These are phyloP conservation scores for Thalpophila matura DNA, from an alignment of 2,888 invertebrate species.

Conservation along the genomic window DNA sequence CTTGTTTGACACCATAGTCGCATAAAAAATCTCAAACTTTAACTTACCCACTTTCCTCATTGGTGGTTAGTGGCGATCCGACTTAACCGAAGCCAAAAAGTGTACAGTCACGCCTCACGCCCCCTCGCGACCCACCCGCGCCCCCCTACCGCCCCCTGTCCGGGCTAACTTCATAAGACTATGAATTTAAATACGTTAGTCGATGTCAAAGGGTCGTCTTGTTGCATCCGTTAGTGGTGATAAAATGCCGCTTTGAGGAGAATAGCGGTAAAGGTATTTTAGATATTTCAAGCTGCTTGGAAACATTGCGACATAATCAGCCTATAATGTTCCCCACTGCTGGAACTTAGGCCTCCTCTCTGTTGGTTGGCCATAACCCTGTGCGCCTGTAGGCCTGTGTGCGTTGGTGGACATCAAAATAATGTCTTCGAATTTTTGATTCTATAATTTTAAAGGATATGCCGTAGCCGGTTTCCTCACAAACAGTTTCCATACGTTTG, in stretches of 20 bases:
- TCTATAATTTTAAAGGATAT: too few species aligned
- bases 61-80: slow-evolving; percentile 83
- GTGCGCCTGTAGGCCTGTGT: too few species aligned
- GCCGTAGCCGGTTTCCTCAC: too few species aligned
- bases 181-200: slow-evolving; percentile 91
- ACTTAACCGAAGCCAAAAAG: slow-evolving; percentile 90
- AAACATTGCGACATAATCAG: too few species aligned
- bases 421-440: too few species aligned
- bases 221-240: slow-evolving; percentile 75
- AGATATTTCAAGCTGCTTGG: background rate
- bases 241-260: slow-evolving; percentile 71
- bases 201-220: slow-evolving; percentile 88
- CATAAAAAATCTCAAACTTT: slow-evolving; percentile 36
- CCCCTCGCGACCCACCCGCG: slow-evolving; percentile 58
- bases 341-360: too few species aligned
- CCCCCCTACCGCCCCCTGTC: slow-evolving; percentile 62
- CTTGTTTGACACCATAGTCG: too few species aligned
- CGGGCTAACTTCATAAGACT: slow-evolving; percentile 90
- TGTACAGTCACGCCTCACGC: slow-evolving; percentile 88
- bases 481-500: too few species aligned
- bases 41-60: slow-evolving; percentile 63
- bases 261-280: slow-evolving; percentile 5
- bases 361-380: too few species aligned
- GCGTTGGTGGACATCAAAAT: too few species aligned
- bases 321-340: too few species aligned